phyloP scores from a whole-genome alignment of 2,797 vertebrate species.

The Gorsachius magnificus region DNA sequence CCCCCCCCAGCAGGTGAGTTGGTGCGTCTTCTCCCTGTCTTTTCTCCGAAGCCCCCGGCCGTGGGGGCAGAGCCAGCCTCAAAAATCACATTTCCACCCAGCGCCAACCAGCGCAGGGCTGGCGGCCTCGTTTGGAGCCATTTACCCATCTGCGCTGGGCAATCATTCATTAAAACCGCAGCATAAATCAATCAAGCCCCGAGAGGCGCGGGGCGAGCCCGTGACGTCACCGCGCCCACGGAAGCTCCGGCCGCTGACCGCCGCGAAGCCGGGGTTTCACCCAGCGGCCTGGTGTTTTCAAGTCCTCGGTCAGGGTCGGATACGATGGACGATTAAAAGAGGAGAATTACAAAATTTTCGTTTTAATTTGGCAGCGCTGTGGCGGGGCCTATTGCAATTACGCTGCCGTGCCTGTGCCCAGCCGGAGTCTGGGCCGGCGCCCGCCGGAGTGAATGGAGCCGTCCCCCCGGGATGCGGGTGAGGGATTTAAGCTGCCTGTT shows the following conservation, averaged over 20 bases:
- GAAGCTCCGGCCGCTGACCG: neutral
- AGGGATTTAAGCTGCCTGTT: neutral
- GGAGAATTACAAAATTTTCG: neutral
- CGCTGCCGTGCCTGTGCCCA: neutral
- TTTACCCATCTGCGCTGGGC: neutral
- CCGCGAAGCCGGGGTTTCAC: neutral
- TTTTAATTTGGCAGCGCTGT: neutral
- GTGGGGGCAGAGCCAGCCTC: neutral
- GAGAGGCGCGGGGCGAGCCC: neutral
- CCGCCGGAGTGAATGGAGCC: neutral
- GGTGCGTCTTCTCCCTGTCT: fast-evolving
- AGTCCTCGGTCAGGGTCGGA: neutral
- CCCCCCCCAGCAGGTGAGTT: neutral
- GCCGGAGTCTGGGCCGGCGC: neutral
- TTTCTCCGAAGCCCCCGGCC: fast-evolving
- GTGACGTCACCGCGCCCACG: neutral
- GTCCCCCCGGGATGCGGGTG: neutral
- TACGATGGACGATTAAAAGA: neutral
- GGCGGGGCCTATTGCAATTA: neutral
- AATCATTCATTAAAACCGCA: neutral
- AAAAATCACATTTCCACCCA: neutral
- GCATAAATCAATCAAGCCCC: neutral
- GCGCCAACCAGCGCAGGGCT: neutral
- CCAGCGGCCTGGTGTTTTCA: neutral
- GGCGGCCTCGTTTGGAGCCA: neutral